Base-by-base conservation (phyloP, 2,888 invertebrate species). In the Proisotoma minuta region DNA sequence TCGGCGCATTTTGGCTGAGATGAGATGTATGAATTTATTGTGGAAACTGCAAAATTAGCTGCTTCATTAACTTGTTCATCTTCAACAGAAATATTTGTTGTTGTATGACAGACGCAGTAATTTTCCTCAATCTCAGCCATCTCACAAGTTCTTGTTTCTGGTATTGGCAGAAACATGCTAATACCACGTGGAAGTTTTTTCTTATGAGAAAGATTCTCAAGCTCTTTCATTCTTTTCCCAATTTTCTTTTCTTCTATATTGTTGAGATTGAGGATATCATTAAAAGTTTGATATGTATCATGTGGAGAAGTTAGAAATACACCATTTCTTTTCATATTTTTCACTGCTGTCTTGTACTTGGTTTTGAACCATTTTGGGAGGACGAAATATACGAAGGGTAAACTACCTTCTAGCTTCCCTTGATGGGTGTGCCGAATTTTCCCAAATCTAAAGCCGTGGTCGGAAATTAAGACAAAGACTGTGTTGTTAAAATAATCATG, bases 361-460 rank as follows among this genome's bases (percentile, higher is more conserved):
- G 81, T 76, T 66, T 79, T 80, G 78, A 92, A 89, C 82, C 87
- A 86, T 15, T 81, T 77, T 0, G 95, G 95, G 62, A 91, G 77
- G 2, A 85, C 77, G 1, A 90, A 78, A 72, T 87, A 86, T 29
- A 91, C 80, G 68, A 92, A 85, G 0, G 96, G 95, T 59, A 93
- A 81, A 50, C 93, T 84, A 76, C 92, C 94, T 78, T 95, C 95
- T 75, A 94, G 81, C 75, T 78, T 76, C 0, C 80, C 81, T 28
- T 92, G 90, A 77, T 88, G 90, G 0, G 93, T 93, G 71, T 83
- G 81, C 10, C 92, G 82, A 72, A 92, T 91, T 5, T 82, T 82
- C 1, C 93, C 94, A 86, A 89, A 93, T 65, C 94, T 10, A 18
- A 54, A 51, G 0, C 95, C 95, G 75, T 95, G 95, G 76, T 95